Percentiles rank a stretch among this genome's conserved stretches.
phyloP scores from a whole-genome alignment of 1,140 invertebrate genomes.

The Ceratosolen fusciceps region DNA sequence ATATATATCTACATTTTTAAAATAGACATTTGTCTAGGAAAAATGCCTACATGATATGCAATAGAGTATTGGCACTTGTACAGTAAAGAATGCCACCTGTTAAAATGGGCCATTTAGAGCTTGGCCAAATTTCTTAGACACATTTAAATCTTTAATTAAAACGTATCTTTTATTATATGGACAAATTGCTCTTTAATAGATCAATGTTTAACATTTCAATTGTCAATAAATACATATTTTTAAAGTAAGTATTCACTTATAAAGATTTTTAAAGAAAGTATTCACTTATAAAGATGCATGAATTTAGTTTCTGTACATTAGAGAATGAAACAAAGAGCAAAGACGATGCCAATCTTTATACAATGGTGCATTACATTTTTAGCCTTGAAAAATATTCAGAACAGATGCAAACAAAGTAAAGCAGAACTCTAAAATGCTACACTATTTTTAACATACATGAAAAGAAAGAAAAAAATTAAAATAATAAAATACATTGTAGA shows the following conservation, averaged over 20 bases:
- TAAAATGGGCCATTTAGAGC: conserved; percentile 44
- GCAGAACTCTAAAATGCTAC: conserved; percentile 3
- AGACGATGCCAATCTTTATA: conserved; percentile 27
- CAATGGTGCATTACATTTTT: not conserved
- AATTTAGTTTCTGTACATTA: not conserved
- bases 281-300: not conserved
- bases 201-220: not conserved
- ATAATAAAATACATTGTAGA: no score
- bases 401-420: conserved; percentile 29
- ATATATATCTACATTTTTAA: conserved; percentile 3
- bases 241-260: not conserved
- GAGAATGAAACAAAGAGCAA: conserved; percentile 4
- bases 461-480: no score
- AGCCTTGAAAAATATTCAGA: conserved; percentile 39
- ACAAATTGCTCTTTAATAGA: not conserved
- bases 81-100: conserved; percentile 31
- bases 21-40: conserved; percentile 19
- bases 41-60: not conserved
- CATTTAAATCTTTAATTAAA: no score
- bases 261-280: not conserved
- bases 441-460: conserved; percentile 35
- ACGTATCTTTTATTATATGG: no score
- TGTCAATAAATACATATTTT: not conserved
- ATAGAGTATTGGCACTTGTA: conserved; percentile 34
- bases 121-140: conserved; percentile 37